These are phyloP conservation scores for Glossophaga mutica DNA, from an alignment of 2,797 vertebrate species.

Conservation along the genomic window DNA sequence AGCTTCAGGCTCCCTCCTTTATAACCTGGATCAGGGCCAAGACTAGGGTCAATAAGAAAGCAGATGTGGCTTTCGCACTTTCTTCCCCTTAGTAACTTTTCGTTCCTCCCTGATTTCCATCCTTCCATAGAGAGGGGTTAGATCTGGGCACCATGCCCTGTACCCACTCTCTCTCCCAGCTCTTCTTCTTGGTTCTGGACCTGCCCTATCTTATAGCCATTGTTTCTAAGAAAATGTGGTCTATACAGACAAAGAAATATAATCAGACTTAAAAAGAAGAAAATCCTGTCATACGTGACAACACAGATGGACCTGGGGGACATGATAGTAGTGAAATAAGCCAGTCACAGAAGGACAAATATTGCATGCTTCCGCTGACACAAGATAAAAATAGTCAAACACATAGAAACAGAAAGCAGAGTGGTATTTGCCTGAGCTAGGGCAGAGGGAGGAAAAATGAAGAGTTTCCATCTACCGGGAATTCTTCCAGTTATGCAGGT, in stretches of 20 bases:
- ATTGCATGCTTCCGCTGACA: accelerated
- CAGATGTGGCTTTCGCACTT: not conserved
- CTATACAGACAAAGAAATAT: not conserved
- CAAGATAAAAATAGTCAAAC: not conserved
- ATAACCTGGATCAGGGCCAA: not conserved
- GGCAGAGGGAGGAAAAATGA: not conserved
- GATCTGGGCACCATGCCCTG: not conserved
- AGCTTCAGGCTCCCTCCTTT: not conserved
- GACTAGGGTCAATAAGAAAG: not conserved
- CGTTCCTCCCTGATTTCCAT: not conserved
- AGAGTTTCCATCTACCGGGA: not conserved
- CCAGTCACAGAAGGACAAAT: not conserved
- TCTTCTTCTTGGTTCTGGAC: not conserved
- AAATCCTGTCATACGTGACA: not conserved
- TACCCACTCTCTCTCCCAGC: not conserved
- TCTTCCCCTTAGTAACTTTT: not conserved
- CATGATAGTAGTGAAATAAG: not conserved
- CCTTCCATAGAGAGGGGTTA: not conserved
- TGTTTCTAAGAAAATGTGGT: not conserved
- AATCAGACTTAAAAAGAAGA: not conserved
- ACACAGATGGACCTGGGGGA: not conserved
- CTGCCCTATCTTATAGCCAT: not conserved
- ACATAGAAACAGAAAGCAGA: not conserved
- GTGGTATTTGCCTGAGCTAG: not conserved
- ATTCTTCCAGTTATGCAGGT: not conserved